Base-by-base conservation (phyloP, 2,888 invertebrate species). In the Spodoptera picta region DNA sequence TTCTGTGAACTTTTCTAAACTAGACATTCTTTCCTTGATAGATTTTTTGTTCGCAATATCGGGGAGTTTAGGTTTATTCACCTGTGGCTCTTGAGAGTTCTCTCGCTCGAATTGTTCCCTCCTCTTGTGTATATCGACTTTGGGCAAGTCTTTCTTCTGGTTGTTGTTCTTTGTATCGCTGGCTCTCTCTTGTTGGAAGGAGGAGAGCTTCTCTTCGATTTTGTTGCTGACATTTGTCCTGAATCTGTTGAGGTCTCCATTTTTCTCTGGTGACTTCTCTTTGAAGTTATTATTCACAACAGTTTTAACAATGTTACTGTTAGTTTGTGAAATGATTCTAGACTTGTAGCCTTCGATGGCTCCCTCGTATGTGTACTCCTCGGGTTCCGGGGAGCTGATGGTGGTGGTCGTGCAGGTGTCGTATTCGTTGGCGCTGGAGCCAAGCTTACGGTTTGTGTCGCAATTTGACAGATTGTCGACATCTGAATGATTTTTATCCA, bases 321-420 rank as follows among this genome's bases (percentile, higher is more conserved):
- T 93, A 41, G 95, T 95, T 80, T 95, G 95, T 45, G 96, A 96
- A 80, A 96, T 96, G 51, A 97, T 97, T 77, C 97, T 95, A 56
- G 97, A 97, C 80, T 98, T 97, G 90, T 98, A 98, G 78, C 97
- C 97, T 85, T 98, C 97, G 79, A 98, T 98, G 80, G 98, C 98
- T 80, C 97, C 97, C 90, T 98, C 98, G 88, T 98, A 98, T 0
- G 98, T 98, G 89, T 98, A 98, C 87, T 98, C 97, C 82, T 97
- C 96, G 42, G 96, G 96, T 88, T 96, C 96, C 1, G 96, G 96
- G 49, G 97, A 96, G 85, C 96, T 96, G 76, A 96, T 95, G 48
- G 96, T 96, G 76, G 96, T 96, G 60, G 96, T 96, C 80, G 96
- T 96, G 76, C 96, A 96, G 44, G 96, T 96, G 83, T 96, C 96